Conservation (phyloP, 2,888 invertebrate species). For the Serripes groenlandicus region DNA sequence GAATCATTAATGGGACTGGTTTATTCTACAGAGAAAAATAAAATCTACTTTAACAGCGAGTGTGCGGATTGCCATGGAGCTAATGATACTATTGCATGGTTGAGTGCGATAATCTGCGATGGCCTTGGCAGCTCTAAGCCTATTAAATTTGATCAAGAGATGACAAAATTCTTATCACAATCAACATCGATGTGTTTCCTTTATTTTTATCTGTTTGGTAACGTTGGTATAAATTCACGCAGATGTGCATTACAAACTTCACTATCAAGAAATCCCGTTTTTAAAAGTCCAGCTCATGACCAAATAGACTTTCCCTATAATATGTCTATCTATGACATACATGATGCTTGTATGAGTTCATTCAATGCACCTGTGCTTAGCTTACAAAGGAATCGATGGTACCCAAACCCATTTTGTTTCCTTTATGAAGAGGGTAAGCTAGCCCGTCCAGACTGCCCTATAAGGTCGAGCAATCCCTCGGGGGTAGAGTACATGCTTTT, state of each 20-base stretch:
- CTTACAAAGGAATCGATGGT: not conserved
- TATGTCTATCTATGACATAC: not conserved
- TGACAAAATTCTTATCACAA: not conserved
- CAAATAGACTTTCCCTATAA: not conserved
- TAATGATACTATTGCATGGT: not conserved
- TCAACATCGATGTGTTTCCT: not conserved
- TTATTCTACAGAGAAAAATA: not conserved
- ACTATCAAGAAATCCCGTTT: too few species aligned
- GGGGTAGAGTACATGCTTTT: too few species aligned
- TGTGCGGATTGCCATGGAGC: slow-evolving; percentile 1
- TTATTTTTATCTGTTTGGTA: not conserved
- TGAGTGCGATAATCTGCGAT: not conserved
- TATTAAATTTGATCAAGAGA: not conserved
- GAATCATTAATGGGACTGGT: too few species aligned
- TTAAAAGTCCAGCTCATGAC: not conserved
- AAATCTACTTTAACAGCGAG: not conserved
- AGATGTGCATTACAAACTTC: not conserved
- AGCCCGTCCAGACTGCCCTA: too few species aligned
- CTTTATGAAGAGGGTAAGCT: not conserved
- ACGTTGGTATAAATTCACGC: not conserved
- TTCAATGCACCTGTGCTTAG: not conserved
- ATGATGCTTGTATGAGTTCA: not conserved
- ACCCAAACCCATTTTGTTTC: slow-evolving; percentile 12
- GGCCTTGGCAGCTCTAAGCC: not conserved
- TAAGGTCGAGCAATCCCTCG: too few species aligned